Evolutionary conservation across 2,888 invertebrate genomes (phyloP).

Genomic region (Dendrolimus houi): DNA sequence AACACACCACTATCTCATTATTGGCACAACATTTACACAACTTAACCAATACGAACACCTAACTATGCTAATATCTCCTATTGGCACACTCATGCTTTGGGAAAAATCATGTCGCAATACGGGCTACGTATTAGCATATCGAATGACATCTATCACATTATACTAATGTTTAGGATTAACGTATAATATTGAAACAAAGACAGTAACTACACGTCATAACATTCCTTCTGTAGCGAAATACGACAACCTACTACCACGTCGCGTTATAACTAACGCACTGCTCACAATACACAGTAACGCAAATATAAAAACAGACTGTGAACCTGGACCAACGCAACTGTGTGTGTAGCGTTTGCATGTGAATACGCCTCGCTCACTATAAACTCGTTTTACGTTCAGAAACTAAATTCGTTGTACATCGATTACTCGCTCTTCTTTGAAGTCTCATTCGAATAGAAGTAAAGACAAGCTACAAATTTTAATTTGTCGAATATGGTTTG

Average conservation of each 20-base stretch:
- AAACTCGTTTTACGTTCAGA: constrained; percentile 10
- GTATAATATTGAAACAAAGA: constrained; percentile 67
- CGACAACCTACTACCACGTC: constrained; percentile 38
- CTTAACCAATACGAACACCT: constrained; percentile 68
- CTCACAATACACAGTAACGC: not conserved
- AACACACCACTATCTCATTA: constrained; percentile 75
- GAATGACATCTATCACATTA: constrained; percentile 53
- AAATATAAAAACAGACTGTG: not conserved
- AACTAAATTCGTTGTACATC: constrained; percentile 10
- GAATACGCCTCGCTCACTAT: no score
- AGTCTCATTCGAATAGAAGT: constrained; percentile 1
- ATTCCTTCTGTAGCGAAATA: constrained; percentile 47
- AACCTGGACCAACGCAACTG: no score
- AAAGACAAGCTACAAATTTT: no score
- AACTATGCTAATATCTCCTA: constrained; percentile 68
- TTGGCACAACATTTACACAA: constrained; percentile 74
- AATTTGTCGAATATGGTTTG: no score
- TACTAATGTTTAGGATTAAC: constrained; percentile 39
- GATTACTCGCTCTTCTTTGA: constrained; percentile 7
- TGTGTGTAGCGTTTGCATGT: no score
- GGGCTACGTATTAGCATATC: constrained; percentile 31
- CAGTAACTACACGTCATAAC: constrained; percentile 73
- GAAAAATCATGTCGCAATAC: constrained; percentile 54
- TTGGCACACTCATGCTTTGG: constrained; percentile 73
- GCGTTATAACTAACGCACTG: constrained; percentile 17